phyloP scores from a whole-genome alignment of 2,888 invertebrate genomes.

The Lasius platythorax region DNA sequence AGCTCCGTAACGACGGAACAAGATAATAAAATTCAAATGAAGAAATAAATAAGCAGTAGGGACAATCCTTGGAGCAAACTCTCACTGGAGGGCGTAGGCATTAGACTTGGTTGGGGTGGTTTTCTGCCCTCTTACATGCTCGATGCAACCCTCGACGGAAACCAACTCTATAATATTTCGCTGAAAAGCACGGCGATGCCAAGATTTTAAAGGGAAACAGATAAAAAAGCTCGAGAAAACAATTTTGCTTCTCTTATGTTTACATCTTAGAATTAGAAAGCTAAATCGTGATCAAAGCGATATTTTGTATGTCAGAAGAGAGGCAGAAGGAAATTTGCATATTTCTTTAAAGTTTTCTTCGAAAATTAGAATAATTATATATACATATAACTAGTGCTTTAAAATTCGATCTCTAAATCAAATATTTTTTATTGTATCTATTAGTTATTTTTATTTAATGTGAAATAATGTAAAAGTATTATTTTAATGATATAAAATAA shows the following conservation, averaged over 20 bases:
- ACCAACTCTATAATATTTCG: slow-evolving; percentile 75
- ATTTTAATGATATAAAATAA: neutral
- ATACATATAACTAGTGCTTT: neutral
- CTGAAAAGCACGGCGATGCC: slow-evolving; percentile 58
- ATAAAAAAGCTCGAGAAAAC: slow-evolving; percentile 40
- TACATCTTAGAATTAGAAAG: neutral
- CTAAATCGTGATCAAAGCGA: neutral
- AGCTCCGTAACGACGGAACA: slow-evolving; percentile 76
- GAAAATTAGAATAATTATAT: neutral
- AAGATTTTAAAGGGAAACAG: slow-evolving; percentile 51
- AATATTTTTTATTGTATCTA: neutral
- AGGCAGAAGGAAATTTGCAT: neutral
- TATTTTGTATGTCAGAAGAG: neutral
- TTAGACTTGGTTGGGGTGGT: slow-evolving; percentile 71
- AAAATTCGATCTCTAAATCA: neutral
- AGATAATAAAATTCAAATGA: slow-evolving; percentile 86
- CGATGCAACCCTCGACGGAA: slow-evolving; percentile 83
- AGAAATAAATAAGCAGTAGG: slow-evolving; percentile 78
- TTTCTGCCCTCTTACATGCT: slow-evolving; percentile 79
- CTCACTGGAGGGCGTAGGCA: slow-evolving; percentile 68
- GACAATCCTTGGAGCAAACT: slow-evolving; percentile 78
- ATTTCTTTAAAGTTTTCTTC: neutral
- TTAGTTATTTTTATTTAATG: neutral
- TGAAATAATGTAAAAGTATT: neutral
- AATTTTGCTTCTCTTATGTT: slow-evolving; percentile 1